Base-by-base conservation (phyloP, 2,888 invertebrate genomes). In the Synanthedon myopaeformis region DNA sequence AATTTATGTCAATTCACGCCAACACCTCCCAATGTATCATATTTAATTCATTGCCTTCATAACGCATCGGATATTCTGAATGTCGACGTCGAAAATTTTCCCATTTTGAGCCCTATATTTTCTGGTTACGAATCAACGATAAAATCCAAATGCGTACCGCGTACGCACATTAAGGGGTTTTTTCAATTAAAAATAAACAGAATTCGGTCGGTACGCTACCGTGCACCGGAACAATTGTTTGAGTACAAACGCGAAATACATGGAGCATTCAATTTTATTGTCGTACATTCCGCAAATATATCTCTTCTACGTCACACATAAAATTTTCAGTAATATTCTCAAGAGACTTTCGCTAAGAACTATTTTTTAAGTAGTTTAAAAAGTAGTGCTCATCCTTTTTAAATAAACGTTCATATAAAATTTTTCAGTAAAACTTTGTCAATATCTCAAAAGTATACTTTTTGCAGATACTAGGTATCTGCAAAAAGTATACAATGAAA, bases 171-270 rank as follows among this genome's bases (percentile, higher is more conserved):
- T 53, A 41, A 53, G 49, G 49, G 53, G 55, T 45, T 45, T 45
- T 62, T 62, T 56, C 58, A 58, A 58, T 64, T 57, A 61, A 59
- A 57, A 54, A 54, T 59, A 55, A 60, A 61, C 57, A 52, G 52
- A 50, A 51, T 57, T 55, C 53, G 51, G 57, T 52, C 52, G 53
- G 50, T 53, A 49, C 49, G 50, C n/a, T 49, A 14, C 35, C 45
- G 51, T 45, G 48, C 41, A 14, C 17, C 14, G 41, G 17, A 41
- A 48, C 54, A 51, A 54, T 54, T 51, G 45, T 51, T 51, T 49
- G 52, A 52, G 51, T 45, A 45, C 13, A 23, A 51, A 19, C 19
- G 52, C 49, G 41, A 52, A 52, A 52, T 41, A 23, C 50, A 17
- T 48, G 35, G 45, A 52, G n/a, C 35, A 45, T 50, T 42, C 54